A percentile compares a stretch with the other conserved stretches of the same genome.
Conservation (phyloP, 2,888 invertebrate genomes). For the Hydroisotoma schaefferi region DNA sequence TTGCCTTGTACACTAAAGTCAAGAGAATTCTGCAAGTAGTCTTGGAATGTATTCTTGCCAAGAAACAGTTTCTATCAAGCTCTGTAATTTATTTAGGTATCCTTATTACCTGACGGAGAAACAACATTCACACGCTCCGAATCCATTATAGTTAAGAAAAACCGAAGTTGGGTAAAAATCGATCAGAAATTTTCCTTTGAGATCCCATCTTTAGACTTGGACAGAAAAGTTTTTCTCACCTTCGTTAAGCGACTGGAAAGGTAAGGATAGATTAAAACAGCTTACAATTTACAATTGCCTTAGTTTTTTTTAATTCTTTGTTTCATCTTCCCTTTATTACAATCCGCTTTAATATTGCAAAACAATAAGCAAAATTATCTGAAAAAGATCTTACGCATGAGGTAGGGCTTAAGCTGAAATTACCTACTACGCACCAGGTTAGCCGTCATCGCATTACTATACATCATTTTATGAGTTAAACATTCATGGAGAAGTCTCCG, state of each 20-base stretch:
- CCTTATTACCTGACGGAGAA: slow-evolving; percentile 45
- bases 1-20: neutral
- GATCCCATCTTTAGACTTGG: slow-evolving; percentile 13
- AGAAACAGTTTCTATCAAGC: neutral
- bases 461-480: no score
- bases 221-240: slow-evolving; percentile 43
- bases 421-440: no score
- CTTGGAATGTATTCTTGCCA: neutral
- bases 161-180: slow-evolving; percentile 37
- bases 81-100: slow-evolving; percentile 2
- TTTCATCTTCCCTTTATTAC: neutral
- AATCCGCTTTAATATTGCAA: no score
- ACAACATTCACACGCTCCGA: slow-evolving; percentile 41
- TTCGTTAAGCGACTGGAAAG: slow-evolving; percentile 43
- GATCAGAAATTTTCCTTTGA: slow-evolving; percentile 47
- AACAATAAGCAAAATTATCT: no score
- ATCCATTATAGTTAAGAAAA: slow-evolving; percentile 30
- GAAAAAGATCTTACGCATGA: no score
- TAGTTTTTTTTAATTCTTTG: neutral
- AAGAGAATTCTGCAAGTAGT: neutral
- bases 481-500: no score
- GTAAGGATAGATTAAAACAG: no score
- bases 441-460: no score
- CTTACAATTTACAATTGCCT: no score
- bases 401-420: no score